phyloP scores from a whole-genome alignment of 2,888 invertebrate genomes.

The Leptopilina drosophilae region DNA sequence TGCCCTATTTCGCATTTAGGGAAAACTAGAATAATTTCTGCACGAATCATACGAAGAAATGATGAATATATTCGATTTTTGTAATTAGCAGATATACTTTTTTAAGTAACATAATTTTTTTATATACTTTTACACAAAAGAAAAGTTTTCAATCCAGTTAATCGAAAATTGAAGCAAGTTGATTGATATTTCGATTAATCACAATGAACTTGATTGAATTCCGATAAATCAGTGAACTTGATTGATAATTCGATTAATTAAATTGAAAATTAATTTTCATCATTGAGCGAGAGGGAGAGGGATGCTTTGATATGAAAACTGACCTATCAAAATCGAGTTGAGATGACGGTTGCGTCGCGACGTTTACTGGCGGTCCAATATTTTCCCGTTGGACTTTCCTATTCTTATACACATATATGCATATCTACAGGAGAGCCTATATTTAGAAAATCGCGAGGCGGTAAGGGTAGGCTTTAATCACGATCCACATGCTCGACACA shows the following conservation, averaged over 20 bases:
- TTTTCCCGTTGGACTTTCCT: conserved; percentile 43
- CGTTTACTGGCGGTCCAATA: conserved; percentile 47
- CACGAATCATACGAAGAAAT: no score
- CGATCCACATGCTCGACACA: conserved; percentile 44
- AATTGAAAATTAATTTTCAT: background rate
- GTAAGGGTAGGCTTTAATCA: conserved; percentile 64
- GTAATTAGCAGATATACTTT: no score
- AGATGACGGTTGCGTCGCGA: conserved; percentile 51
- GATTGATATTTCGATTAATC: no score
- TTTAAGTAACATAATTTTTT: no score
- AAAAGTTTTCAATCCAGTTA: no score
- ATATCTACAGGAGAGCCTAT: conserved; percentile 45
- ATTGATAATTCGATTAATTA: background rate
- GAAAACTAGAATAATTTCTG: no score
- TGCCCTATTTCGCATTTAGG: no score
- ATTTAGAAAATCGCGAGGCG: conserved; percentile 52
- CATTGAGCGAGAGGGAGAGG: background rate
- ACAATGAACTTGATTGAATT: no score
- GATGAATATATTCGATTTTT: no score
- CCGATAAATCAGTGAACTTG: no score
- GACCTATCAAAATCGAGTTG: conserved; percentile 54
- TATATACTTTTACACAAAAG: no score
- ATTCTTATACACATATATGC: conserved; percentile 42
- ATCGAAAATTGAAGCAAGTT: no score
- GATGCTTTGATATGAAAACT: conserved; percentile 48